Conservation (phyloP, 2,797 vertebrate genomes). For the Spondyliosoma cantharus region DNA sequence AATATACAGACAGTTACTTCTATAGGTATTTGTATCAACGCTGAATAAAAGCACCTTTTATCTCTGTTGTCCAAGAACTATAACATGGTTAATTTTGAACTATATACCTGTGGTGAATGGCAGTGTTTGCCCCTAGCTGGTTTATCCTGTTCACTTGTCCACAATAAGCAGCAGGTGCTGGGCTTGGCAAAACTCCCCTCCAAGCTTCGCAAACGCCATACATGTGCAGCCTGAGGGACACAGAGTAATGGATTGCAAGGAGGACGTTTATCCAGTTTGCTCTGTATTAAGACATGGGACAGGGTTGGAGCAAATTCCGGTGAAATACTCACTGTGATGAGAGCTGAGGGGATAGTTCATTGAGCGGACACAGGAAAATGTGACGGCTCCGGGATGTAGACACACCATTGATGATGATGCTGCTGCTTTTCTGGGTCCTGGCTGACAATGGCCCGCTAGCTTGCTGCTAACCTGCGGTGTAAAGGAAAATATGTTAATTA, state of each 20-base stretch:
- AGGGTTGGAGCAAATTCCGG: neutral
- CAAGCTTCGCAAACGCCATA: constrained; percentile 97
- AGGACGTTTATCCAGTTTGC: neutral
- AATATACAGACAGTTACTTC: neutral
- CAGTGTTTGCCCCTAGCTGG: constrained; percentile 67
- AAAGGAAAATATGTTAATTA: neutral
- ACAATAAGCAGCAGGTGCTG: constrained; percentile 95
- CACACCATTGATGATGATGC: constrained; percentile 85
- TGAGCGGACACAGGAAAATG: constrained; percentile 82
- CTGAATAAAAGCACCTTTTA: neutral
- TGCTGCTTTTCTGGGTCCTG: constrained; percentile 73
- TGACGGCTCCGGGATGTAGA: constrained; percentile 84
- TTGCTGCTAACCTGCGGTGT: constrained; percentile 64
- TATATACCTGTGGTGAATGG: constrained; percentile 72
- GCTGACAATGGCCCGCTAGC: constrained; percentile 75
- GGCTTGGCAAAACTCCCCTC: constrained; percentile 99
- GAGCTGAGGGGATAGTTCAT: constrained; percentile 79
- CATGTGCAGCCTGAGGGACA: constrained; percentile 89
- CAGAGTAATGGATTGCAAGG: neutral
- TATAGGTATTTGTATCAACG: neutral
- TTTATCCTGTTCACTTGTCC: constrained; percentile 91
- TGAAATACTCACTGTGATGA: constrained; percentile 73
- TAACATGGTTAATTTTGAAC: neutral
- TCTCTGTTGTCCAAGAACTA: neutral
- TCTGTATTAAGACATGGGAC: neutral